A percentile compares a stretch with the other conserved stretches of the same genome.
phyloP scores from a whole-genome alignment of 2,797 vertebrate genomes.

The Phataginus tetradactyla region DNA sequence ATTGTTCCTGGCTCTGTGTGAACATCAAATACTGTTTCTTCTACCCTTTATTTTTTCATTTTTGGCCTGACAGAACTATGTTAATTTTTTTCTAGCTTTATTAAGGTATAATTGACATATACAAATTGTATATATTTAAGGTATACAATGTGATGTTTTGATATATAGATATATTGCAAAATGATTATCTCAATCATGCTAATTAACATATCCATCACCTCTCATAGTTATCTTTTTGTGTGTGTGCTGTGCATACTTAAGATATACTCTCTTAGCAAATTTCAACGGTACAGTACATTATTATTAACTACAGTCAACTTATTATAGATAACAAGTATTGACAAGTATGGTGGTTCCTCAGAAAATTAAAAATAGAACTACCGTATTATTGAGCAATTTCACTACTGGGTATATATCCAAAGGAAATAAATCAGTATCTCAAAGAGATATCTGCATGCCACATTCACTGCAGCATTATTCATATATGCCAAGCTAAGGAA shows the following conservation, averaged over 20 bases:
- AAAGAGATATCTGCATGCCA: not conserved
- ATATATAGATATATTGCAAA: not conserved
- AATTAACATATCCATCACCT: not conserved
- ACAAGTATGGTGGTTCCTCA: not conserved
- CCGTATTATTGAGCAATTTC: not conserved
- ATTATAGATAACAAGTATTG: not conserved
- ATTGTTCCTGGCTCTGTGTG: not conserved
- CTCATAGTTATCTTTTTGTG: not conserved
- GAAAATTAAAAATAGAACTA: not conserved
- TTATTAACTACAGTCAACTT: not conserved
- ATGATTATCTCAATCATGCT: not conserved
- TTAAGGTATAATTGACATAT: not conserved
- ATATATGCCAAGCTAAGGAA: not conserved
- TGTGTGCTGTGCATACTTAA: not conserved
- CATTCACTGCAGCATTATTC: not conserved
- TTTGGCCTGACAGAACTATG: not conserved
- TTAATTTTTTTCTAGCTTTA: not conserved
- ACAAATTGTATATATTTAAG: not conserved
- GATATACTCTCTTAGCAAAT: not conserved
- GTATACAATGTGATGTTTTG: not conserved
- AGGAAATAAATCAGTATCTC: not conserved
- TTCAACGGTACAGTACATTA: not conserved
- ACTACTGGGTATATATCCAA: not conserved
- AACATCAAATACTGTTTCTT: not conserved
- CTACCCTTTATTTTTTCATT: not conserved